Percentiles rank a stretch among this genome's conserved stretches.
phyloP scores from a whole-genome alignment of 1,140 invertebrate species.

The Bombus ignitus region DNA sequence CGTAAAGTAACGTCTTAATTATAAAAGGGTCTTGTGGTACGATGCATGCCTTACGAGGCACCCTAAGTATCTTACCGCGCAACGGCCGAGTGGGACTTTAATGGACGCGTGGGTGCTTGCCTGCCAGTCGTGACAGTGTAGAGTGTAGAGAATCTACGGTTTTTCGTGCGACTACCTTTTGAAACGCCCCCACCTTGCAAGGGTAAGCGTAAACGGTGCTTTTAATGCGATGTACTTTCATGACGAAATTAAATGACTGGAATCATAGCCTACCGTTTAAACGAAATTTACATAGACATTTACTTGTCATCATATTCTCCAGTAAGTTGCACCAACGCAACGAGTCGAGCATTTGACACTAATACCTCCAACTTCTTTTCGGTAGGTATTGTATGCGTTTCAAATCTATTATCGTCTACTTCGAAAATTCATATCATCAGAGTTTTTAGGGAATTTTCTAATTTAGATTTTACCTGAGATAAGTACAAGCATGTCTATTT shows the following conservation, averaged over 20 bases:
- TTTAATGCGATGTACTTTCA: conserved; percentile 51
- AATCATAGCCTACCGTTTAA: conserved; percentile 40
- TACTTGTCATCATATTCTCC: background rate
- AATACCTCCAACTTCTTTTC: background rate
- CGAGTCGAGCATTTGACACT: background rate
- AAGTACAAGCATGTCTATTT: background rate
- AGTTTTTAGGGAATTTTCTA: background rate
- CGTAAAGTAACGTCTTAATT: conserved; percentile 80
- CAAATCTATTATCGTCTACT: background rate
- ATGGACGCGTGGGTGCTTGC: conserved; percentile 73
- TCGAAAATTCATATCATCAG: background rate
- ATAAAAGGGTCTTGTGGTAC: conserved; percentile 70
- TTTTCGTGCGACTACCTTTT: conserved; percentile 64
- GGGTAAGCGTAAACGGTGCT: conserved; percentile 50
- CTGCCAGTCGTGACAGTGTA: conserved; percentile 54
- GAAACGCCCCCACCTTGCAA: conserved; percentile 26
- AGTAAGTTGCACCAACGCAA: background rate
- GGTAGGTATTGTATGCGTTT: background rate
- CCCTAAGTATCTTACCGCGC: conserved; percentile 64
- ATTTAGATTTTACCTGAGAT: background rate
- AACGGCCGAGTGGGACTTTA: conserved; percentile 58
- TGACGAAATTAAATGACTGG: conserved; percentile 60
- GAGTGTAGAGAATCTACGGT: conserved; percentile 57
- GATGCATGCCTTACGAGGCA: conserved; percentile 67
- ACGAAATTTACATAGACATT: conserved; percentile 36